These are phyloP conservation scores for Myiozetetes cayanensis DNA, from an alignment of 2,113 vertebrate species.

Conservation along the genomic window DNA sequence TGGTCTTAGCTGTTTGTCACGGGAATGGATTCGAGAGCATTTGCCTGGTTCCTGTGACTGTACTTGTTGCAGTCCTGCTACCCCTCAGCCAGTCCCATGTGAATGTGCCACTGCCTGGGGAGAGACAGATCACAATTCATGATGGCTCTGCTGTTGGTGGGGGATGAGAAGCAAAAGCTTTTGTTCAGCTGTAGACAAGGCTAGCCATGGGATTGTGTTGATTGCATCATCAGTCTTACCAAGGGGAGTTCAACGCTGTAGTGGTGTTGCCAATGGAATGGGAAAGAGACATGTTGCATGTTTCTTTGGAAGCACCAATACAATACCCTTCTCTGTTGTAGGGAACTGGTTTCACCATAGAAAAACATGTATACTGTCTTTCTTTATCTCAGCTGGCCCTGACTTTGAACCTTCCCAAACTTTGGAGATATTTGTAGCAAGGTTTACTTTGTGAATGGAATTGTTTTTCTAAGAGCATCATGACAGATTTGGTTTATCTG, in stretches of 20 bases:
- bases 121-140: background rate
- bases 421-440: background rate
- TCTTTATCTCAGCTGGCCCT: background rate
- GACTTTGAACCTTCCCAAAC: background rate
- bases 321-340: background rate
- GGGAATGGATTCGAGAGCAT: background rate
- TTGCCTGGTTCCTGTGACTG: background rate
- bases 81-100: background rate
- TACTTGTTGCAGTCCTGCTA: background rate
- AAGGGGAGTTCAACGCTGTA: rapidly evolving
- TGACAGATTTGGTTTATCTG: background rate
- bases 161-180: background rate
- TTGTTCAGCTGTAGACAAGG: background rate
- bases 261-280: background rate
- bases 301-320: background rate
- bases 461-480: background rate
- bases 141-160: background rate
- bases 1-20: background rate
- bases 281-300: background rate
- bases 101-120: background rate
- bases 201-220: background rate
- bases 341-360: background rate
- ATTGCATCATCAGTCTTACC: background rate
- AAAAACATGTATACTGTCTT: background rate
- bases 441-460: background rate